These are phyloP conservation scores for Lepilemur ruficaudatus DNA, from an alignment of 2,797 vertebrate species.

Conservation along the genomic window DNA sequence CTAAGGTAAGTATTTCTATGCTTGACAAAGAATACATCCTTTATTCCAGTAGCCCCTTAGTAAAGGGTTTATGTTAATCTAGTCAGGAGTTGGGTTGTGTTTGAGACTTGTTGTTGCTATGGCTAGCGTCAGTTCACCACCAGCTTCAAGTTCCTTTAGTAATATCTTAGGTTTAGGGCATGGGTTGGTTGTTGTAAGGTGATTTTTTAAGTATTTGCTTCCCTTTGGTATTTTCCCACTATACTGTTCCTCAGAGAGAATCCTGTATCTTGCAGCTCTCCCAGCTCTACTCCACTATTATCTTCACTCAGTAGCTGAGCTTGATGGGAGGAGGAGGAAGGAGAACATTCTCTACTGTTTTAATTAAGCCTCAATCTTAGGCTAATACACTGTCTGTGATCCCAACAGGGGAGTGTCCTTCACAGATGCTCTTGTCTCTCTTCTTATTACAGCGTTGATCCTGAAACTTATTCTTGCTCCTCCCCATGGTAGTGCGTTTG, in stretches of 20 bases:
- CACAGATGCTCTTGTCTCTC: neutral
- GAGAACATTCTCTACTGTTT: neutral
- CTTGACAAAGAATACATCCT: neutral
- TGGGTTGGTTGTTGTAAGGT: neutral
- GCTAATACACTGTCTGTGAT: neutral
- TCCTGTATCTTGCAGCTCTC: neutral
- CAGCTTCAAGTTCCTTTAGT: neutral
- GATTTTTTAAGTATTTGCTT: neutral
- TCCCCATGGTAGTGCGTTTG: neutral
- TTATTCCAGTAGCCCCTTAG: neutral
- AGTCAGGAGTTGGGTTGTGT: neutral
- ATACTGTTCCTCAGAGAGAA: neutral
- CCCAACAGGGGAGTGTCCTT: neutral
- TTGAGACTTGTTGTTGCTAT: neutral
- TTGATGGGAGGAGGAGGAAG: neutral
- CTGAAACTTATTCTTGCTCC: neutral
- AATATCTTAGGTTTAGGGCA: neutral
- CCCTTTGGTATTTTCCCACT: neutral
- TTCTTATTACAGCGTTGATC: neutral
- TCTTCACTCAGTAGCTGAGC: neutral
- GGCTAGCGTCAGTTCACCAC: neutral
- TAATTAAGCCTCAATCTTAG: slow-evolving; percentile 29
- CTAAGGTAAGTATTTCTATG: neutral
- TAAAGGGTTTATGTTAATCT: neutral
- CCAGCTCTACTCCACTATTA: neutral